These are phyloP conservation scores for Glareola pratincola DNA, from an alignment of 2,113 vertebrate species.

Conservation along the genomic window DNA sequence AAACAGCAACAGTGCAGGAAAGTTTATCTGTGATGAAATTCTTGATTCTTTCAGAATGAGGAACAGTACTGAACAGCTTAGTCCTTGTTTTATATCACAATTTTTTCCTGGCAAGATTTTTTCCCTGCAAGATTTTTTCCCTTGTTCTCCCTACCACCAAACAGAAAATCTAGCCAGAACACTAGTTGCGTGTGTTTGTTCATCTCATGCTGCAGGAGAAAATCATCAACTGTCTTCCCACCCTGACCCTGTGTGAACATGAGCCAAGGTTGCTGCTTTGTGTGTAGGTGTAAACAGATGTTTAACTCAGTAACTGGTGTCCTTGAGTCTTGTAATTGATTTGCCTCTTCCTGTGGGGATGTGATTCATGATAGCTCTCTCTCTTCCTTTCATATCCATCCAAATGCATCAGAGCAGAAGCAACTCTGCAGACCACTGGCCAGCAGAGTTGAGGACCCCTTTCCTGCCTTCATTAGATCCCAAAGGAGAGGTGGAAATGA, in stretches of 20 bases:
- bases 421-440: background rate
- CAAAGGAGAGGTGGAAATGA: background rate
- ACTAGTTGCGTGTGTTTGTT: background rate
- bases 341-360: constrained; percentile 18
- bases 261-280: background rate
- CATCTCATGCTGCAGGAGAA: background rate
- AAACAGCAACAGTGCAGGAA: background rate
- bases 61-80: background rate
- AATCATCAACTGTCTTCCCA: background rate
- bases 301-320: background rate
- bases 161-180: background rate
- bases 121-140: background rate
- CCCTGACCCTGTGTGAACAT: background rate
- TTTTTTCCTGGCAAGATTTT: background rate
- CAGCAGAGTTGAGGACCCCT: background rate
- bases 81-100: background rate
- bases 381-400: background rate
- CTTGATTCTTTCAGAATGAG: background rate
- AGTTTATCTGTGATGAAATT: background rate
- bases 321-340: constrained; percentile 9
- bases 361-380: background rate
- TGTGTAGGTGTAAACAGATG: constrained; percentile 29
- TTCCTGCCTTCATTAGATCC: background rate
- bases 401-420: background rate
- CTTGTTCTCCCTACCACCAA: background rate